These are phyloP conservation scores for Progne subis DNA, from an alignment of 2,113 vertebrate species.

Conservation along the genomic window DNA sequence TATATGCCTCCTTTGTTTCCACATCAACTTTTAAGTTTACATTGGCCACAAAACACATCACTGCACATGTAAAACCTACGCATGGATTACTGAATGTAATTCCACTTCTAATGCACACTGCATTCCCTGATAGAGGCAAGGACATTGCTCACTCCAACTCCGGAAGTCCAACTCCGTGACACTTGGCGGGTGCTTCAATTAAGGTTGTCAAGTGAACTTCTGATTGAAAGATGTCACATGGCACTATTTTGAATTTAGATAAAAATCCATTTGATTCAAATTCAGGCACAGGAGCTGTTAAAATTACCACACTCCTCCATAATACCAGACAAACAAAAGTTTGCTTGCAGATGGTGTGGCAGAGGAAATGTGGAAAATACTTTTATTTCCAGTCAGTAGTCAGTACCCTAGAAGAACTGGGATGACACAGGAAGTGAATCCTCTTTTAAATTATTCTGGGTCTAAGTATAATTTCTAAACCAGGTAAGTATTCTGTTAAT, in stretches of 20 bases:
- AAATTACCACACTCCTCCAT: background rate
- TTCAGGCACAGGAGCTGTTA: background rate
- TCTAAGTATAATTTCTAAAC: background rate
- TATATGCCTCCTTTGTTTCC: background rate
- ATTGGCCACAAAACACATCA: background rate
- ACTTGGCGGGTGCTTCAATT: background rate
- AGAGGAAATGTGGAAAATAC: background rate
- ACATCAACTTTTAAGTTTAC: background rate
- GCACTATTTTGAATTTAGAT: background rate
- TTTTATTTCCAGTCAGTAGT: background rate
- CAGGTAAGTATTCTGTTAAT: background rate
- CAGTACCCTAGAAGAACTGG: background rate
- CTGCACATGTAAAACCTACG: rapidly evolving
- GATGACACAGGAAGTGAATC: background rate
- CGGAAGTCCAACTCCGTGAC: background rate
- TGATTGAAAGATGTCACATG: background rate
- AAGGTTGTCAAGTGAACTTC: background rate
- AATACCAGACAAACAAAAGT: background rate
- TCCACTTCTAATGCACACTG: background rate
- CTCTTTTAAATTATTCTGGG: background rate
- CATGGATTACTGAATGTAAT: background rate
- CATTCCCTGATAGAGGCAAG: rapidly evolving
- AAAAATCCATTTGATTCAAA: background rate
- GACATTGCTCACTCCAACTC: background rate
- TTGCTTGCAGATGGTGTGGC: rapidly evolving